phyloP scores from a whole-genome alignment of 2,888 invertebrate genomes.

The Cerastis leucographa region DNA sequence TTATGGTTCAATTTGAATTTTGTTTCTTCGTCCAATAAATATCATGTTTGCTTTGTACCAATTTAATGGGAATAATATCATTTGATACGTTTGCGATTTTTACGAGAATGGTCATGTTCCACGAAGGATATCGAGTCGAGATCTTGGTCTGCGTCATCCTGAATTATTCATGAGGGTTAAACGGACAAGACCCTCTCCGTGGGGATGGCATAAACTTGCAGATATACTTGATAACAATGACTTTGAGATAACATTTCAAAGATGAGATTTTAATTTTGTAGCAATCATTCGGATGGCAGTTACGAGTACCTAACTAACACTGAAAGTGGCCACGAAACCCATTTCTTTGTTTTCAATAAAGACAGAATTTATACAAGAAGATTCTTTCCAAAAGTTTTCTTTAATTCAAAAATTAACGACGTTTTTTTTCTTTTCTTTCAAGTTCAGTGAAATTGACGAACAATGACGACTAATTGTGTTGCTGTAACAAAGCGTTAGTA shows the following conservation, averaged over 20 bases:
- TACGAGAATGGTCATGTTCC: conserved; percentile 72
- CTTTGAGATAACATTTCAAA: conserved; percentile 66
- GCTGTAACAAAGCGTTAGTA: conserved; percentile 15
- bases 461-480: conserved; percentile 16
- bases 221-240: conserved; percentile 76
- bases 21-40: conserved; percentile 6
- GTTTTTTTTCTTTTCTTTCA: neutral
- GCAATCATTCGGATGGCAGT: conserved; percentile 9
- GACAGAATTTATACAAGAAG: neutral
- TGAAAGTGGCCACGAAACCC: neutral
- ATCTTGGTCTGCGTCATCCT: conserved; percentile 74
- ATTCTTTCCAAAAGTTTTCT: neutral
- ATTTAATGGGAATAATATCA: conserved; percentile 56
- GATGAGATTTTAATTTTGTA: conserved; percentile 54
- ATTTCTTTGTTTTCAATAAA: neutral
- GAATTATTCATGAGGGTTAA: conserved; percentile 82
- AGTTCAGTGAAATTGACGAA: conserved; percentile 7
- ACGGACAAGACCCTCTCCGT: conserved; percentile 75
- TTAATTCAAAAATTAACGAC: neutral
- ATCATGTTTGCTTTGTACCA: conserved; percentile 45
- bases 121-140: conserved; percentile 74
- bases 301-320: neutral
- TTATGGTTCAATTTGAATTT: conserved; percentile 20
- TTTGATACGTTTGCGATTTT: conserved; percentile 70
- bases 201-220: conserved; percentile 72